Evolutionary conservation across 1,140 invertebrate genomes (phyloP).

Genomic region (Drosophila miranda): DNA sequence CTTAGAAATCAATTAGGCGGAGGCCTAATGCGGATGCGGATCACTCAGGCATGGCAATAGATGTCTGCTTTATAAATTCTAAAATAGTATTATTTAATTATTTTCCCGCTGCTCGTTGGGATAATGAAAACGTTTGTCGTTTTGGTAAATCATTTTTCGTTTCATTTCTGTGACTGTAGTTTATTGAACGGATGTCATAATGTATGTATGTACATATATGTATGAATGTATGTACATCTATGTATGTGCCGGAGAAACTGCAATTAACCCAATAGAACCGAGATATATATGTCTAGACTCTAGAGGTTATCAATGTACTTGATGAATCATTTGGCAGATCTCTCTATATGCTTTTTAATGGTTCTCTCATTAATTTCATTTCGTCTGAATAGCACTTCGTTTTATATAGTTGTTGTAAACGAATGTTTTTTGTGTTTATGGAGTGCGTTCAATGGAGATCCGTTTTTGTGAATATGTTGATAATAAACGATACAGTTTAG

Average conservation of each 20-base stretch:
- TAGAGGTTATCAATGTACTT: background rate
- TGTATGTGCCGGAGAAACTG: background rate
- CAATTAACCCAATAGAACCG: conserved; percentile 37
- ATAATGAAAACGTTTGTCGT: conserved; percentile 55
- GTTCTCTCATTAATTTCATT: too few relatives aligned
- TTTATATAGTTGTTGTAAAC: too few relatives aligned
- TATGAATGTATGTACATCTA: background rate
- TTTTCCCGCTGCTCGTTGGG: conserved; percentile 26
- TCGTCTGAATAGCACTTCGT: too few relatives aligned
- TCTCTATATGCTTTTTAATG: too few relatives aligned
- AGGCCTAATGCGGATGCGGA: too few relatives aligned
- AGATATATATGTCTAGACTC: conserved; percentile 2
- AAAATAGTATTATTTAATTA: conserved; percentile 71
- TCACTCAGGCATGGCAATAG: conserved; percentile 69
- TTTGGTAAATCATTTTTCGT: conserved; percentile 36
- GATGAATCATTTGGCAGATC: too few relatives aligned
- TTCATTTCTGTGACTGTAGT: background rate
- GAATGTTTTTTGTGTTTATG: too few relatives aligned
- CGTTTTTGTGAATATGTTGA: too few relatives aligned
- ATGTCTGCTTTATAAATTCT: conserved; percentile 76
- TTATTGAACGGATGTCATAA: conserved; percentile 41
- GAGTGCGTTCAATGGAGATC: too few relatives aligned
- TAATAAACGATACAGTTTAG: too few relatives aligned
- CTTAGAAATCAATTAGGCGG: too few relatives aligned
- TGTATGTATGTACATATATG: background rate